phyloP scores from a whole-genome alignment of 2,113 vertebrate genomes.

The Chaenogobius annularis region DNA sequence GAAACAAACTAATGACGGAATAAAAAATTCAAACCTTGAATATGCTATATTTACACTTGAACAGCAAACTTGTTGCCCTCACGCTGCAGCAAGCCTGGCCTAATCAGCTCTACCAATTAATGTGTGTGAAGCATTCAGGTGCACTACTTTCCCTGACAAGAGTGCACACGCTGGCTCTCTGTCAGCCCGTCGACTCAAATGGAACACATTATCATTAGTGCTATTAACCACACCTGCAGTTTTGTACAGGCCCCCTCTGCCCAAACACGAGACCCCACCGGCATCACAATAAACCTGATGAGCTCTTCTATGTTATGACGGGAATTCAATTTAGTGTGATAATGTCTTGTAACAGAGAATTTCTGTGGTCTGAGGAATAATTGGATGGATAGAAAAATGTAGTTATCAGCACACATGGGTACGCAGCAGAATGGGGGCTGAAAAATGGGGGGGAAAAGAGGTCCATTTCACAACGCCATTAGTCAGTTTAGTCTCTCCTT shows the following conservation, averaged over 20 bases:
- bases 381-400: background rate
- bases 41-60: background rate
- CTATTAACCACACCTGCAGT: background rate
- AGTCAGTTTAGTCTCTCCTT: too few species aligned
- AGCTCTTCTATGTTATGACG: background rate
- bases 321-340: background rate
- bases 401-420: background rate
- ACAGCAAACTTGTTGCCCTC: background rate
- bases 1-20: too few species aligned
- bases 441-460: too few species aligned
- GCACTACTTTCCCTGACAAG: background rate
- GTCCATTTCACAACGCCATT: too few species aligned
- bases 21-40: too few species aligned
- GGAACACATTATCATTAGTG: background rate
- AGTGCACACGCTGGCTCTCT: background rate
- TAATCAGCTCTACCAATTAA: background rate
- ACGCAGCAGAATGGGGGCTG: background rate
- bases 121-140: background rate
- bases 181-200: constrained; percentile 15
- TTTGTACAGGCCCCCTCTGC: background rate
- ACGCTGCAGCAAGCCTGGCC: background rate
- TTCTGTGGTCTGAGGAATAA: background rate
- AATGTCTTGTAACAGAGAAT: background rate
- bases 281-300: background rate
- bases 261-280: background rate